Base-by-base conservation (phyloP, 2,888 invertebrate genomes). In the Drosophila merina region DNA sequence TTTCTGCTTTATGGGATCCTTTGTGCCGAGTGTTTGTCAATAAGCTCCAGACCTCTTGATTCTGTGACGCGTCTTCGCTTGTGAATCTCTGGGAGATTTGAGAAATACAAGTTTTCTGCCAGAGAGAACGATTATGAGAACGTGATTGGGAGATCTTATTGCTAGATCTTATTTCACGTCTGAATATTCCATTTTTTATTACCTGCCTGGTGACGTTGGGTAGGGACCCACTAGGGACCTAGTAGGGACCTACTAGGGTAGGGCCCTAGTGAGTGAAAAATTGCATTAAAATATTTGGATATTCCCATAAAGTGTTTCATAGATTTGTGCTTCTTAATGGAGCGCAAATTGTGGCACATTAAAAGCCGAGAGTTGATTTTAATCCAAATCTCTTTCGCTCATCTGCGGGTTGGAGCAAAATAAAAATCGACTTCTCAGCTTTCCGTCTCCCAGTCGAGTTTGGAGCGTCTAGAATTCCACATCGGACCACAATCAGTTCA, bases 401-500 rank as follows among this genome's bases (percentile, higher is more conserved):
- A 28, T 30, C 60, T n/a, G 48, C 8, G 10, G 26, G 20, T 10
- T 20, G 44, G 44, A 25, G 42, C 26, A 2, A 36, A 36, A 62
- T 47, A 33, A 40, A 64, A 40, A 25, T 25, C n/a, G 38, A 52
- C 26, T 52, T 66, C 42, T 66, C 14, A 25, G 42, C 33, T 50
- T 7, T 30, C 49, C 10, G 44, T 42, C 75, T 47, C 56, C 30
- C 75, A 81, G 84, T 84, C 62, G 60, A 58, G 73, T 30, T 81
- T 67, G 62, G 38, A 62, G 56, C 76, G 36, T 55, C 51, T 44
- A 49, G 50, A 72, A 26, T 66, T 38, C 50, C 52, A 57, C 62
- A 66, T 55, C 12, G 8, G 6, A 14, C 4, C 9, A 57, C 42
- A 25, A 45, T 31, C 62, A 26, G 42, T 31, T 7, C 33, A 56